phyloP scores from a whole-genome alignment of 2,113 vertebrate genomes.

The Siphamia tubifer region DNA sequence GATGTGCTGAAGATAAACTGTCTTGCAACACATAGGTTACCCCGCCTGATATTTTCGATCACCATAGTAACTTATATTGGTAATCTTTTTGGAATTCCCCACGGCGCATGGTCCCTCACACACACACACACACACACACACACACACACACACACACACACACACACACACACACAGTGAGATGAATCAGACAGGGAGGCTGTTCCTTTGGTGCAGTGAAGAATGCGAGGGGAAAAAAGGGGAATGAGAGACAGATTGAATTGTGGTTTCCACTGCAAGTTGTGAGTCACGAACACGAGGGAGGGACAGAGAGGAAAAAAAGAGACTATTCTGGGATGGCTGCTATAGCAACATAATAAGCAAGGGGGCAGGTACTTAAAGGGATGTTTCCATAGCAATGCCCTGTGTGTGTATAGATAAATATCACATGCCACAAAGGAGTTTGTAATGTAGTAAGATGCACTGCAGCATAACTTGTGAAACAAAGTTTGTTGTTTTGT shows the following conservation, averaged over 20 bases:
- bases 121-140: constrained; percentile 10
- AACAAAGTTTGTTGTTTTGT: constrained; percentile 17
- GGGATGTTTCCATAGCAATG: constrained; percentile 80
- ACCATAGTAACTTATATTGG: constrained; percentile 70
- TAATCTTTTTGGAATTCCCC: constrained; percentile 74
- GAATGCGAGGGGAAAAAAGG: constrained; percentile 64
- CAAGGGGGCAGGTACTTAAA: constrained; percentile 75
- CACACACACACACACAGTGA: constrained; percentile 12
- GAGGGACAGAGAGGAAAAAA: constrained; percentile 57
- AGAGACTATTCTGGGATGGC: constrained; percentile 83
- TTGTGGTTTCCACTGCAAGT: constrained; percentile 82
- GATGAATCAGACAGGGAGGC: constrained; percentile 66
- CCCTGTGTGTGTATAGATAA: constrained; percentile 74
- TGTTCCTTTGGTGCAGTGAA: constrained; percentile 63
- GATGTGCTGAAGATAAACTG: constrained; percentile 36
- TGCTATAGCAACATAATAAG: constrained; percentile 84
- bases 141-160: constrained; percentile 8
- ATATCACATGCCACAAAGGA: constrained; percentile 73
- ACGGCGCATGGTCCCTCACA: neutral
- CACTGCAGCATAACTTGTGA: constrained; percentile 7
- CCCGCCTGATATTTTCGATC: constrained; percentile 58
- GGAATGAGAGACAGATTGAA: constrained; percentile 77
- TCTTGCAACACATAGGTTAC: constrained; percentile 49
- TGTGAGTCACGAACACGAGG: constrained; percentile 83
- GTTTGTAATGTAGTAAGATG: constrained; percentile 49